Conservation (phyloP, 2,113 vertebrate species). For the Daubentonia madagascariensis region DNA sequence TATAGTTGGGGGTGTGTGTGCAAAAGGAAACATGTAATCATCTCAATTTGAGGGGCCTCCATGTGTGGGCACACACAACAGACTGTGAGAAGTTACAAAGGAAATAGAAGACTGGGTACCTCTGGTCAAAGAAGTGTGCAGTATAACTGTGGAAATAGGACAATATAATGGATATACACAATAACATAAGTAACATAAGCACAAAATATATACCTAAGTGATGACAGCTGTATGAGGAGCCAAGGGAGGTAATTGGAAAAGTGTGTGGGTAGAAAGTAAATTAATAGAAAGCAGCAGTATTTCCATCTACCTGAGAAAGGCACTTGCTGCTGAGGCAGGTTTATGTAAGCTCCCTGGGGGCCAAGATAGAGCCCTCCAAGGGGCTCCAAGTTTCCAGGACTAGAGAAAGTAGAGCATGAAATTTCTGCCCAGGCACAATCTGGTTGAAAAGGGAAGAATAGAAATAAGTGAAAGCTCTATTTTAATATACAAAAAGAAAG, state of each 20-base stretch:
- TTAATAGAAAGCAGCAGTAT: not conserved
- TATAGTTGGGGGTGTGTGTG: not conserved
- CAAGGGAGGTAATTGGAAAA: slow-evolving; percentile 19
- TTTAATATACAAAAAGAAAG: not conserved
- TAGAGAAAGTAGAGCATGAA: not conserved
- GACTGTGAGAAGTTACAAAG: not conserved
- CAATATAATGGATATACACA: not conserved
- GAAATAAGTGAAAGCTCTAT: not conserved
- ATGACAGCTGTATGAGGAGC: slow-evolving; percentile 46
- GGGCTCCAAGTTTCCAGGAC: not conserved
- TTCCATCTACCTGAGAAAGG: not conserved
- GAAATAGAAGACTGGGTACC: not conserved
- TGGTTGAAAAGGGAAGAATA: not conserved
- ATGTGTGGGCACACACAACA: not conserved
- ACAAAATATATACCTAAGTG: slow-evolving; percentile 15
- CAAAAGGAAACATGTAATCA: slow-evolving; percentile 5
- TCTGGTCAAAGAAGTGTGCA: not conserved
- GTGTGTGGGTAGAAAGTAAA: not conserved
- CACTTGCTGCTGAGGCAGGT: not conserved
- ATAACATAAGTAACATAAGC: not conserved
- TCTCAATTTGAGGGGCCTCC: not conserved
- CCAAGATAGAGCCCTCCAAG: not conserved
- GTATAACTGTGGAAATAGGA: not conserved
- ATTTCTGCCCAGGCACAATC: not conserved
- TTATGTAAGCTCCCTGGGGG: not conserved